These are phyloP conservation scores for Pollicipes pollicipes DNA, from an alignment of 1,140 invertebrate genomes.

Conservation along the genomic window DNA sequence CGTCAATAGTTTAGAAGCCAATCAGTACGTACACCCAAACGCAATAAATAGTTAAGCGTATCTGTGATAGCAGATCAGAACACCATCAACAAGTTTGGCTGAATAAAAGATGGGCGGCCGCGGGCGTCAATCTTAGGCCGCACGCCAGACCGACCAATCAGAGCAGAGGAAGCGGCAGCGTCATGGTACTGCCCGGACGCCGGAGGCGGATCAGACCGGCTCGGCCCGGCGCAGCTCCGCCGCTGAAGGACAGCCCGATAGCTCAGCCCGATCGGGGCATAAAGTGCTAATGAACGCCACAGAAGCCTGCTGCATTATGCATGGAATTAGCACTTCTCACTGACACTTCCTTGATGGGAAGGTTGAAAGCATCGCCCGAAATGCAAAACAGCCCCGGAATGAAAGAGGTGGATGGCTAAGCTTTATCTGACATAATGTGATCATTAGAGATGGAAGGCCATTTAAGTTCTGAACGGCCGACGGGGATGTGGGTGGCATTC, in stretches of 20 bases:
- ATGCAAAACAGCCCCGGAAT: not conserved
- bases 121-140: not conserved
- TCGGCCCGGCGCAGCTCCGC: too few species aligned
- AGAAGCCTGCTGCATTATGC: not conserved
- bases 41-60: not conserved
- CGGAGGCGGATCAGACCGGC: too few species aligned
- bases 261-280: not conserved
- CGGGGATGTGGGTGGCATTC: too few species aligned
- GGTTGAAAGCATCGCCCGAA: not conserved
- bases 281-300: not conserved
- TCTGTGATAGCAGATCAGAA: constrained; percentile 1
- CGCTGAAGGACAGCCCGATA: not conserved
- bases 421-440: too few species aligned
- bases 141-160: not conserved
- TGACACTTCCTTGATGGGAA: not conserved
- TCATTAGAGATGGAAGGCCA: too few species aligned
- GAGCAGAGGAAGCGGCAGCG: not conserved
- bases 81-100: constrained; percentile 1
- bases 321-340: not conserved
- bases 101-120: not conserved
- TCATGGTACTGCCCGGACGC: not conserved
- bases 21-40: not conserved
- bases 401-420: not conserved
- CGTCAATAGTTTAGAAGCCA: not conserved
- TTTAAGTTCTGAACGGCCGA: too few species aligned